Base-by-base conservation (phyloP, 2,888 invertebrate genomes). In the Mythimna loreyi region DNA sequence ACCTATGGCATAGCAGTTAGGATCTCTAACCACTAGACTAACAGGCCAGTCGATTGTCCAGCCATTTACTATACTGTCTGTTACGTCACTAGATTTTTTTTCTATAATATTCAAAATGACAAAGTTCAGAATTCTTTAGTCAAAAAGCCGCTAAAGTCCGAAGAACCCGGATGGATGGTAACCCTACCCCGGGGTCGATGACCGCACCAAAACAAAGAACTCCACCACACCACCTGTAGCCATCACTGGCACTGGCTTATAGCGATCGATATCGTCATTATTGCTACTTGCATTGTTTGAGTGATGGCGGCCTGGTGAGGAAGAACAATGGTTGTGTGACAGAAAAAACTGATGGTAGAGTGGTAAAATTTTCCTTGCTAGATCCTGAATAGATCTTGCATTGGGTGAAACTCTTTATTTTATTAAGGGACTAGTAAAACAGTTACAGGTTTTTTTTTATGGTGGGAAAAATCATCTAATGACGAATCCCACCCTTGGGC, bases 191-290 rank as follows among this genome's bases (percentile, higher is more conserved):
- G 86, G 80, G 94, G 93, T 95, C 92, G 87, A 90, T 84, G 94
- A 88, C 89, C 94, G 91, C 87, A 91, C 90, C 92, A 94, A 91
- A 94, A 94, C 94, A 94, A 93, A 91, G 88, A 78, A 80, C 83
- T 43, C 47, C 91, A 93, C 93, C 93, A 81, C 84, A 57, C 30
- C 91, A 93, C 93, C 93, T 93, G 92, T 90, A 89, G 91, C 81
- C 78, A 68, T 61, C 53, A 62, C 52, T 13, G 36, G 65, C 62
- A 66, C 52, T 23, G 52, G 66, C 55, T 78, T 71, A 73, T 83
- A 55, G 59, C 80, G 74, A 79, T 82, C 82, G 57, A 82, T 78
- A 72, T 60, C 59, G 30, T 60, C 72, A 66, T 71, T 72, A 78
- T 72, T 43, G 53, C 56, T 67, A 36, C 52, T 56, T 59, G 40